Conservation (phyloP, 2,113 vertebrate species). For the Sebastes schlegelii region DNA sequence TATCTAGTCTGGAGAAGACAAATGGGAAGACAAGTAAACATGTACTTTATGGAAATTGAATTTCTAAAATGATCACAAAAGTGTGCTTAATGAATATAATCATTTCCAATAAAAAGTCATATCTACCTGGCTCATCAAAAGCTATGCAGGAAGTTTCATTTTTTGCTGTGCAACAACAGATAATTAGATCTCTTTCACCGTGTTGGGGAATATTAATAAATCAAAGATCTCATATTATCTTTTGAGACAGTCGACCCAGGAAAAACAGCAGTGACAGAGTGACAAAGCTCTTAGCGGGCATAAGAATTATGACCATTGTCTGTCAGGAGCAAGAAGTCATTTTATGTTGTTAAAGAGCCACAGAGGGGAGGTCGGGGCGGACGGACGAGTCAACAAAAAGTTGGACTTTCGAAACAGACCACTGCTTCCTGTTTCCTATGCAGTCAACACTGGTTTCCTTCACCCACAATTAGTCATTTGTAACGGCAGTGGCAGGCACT, state of each 20-base stretch:
- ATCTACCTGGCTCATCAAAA: neutral
- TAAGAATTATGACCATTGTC: too few species aligned
- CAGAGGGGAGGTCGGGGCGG: neutral
- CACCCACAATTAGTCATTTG: neutral
- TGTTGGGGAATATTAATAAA: neutral
- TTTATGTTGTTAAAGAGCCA: neutral
- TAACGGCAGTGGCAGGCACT: neutral
- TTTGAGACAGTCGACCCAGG: neutral
- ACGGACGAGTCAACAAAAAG: neutral
- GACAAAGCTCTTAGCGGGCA: too few species aligned
- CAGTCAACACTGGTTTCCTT: neutral
- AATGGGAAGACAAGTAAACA: neutral
- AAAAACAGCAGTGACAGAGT: neutral
- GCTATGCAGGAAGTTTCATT: neutral
- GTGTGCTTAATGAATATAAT: neutral
- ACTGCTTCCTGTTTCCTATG: neutral
- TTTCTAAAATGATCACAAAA: neutral
- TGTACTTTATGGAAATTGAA: neutral
- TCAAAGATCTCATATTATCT: neutral
- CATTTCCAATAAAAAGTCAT: neutral
- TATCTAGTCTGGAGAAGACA: neutral
- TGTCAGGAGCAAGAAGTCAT: too few species aligned
- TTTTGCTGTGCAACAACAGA: neutral
- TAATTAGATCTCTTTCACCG: conserved; percentile 4
- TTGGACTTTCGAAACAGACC: neutral